Conservation (phyloP, 37 sponge, comb jelly and placozoan species). For the Cliona cf. orientalis region DNA sequence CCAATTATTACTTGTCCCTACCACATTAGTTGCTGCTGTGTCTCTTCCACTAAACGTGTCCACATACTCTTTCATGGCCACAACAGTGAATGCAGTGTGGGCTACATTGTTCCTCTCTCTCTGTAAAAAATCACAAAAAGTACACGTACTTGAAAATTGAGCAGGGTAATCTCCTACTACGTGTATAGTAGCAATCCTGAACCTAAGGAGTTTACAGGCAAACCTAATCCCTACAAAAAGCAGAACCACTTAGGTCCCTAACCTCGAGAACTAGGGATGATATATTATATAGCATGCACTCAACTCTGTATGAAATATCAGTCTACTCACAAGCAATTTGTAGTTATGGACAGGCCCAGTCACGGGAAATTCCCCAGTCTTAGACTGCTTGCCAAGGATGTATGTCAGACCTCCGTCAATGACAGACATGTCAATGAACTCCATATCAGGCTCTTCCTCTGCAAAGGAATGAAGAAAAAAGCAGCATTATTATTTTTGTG, state of each 20-base stretch:
- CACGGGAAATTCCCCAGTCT: constrained; percentile 18
- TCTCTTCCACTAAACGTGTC: background rate
- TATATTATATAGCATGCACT: background rate
- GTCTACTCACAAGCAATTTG: constrained; percentile 40
- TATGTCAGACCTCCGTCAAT: constrained; percentile 46
- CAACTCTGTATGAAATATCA: background rate
- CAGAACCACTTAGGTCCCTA: background rate
- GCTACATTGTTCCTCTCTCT: background rate
- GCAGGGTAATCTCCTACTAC: no score
- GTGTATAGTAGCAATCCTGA: no score
- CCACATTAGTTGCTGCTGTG: no score
- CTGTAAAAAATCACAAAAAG: no score
- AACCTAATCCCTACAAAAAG: no score
- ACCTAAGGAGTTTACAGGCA: no score
- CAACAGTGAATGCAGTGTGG: constrained; percentile 35
- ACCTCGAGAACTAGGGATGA: background rate
- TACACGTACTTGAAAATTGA: no score
- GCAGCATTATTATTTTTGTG: no score
- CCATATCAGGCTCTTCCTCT: constrained; percentile 11
- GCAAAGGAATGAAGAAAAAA: background rate
- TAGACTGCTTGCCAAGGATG: constrained; percentile 30
- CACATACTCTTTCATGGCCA: constrained; percentile 25
- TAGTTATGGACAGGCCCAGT: constrained; percentile 50
- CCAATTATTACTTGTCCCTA: no score
- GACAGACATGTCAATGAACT: constrained; percentile 41